Base-by-base conservation (phyloP, 2,797 vertebrate genomes). In the Benthosema pterotum region DNA sequence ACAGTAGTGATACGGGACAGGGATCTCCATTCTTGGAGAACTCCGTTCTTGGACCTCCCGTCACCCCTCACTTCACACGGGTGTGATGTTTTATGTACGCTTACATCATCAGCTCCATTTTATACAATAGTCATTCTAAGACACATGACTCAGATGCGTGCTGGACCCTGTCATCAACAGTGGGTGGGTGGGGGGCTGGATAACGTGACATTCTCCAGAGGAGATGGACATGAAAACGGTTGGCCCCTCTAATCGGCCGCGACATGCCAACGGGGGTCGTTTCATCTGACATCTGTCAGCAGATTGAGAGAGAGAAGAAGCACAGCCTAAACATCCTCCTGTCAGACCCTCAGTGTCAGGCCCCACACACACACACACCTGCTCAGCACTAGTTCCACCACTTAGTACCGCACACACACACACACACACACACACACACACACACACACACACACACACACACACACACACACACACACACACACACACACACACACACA, bases 281-380 rank as follows among this genome's bases (percentile, higher is more conserved):
- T 75, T 75, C 54, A 63, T 50, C 59, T 57, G 57, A 60, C 54
- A 54, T 75, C 58, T 72, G 15, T 77, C 67, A 76, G 43, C 59
- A 65, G 63, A 68, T 61, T 70, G 51, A 60, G 22, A 61, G 75
- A 76, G 74, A 71, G 66, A 38, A n/a, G 28, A 56, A 14, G 16
- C 51, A 58, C 62, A 79, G 75, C 45, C 77, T 74, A 75, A 80
- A 87, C 76, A 84, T 80, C 79, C 64, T 42, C 70, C 42, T 74
- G 73, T 79, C 73, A 68, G 71, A n/a, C 60, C 53, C 22, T 65
- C 47, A 43, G 32, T 49, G 68, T 73, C 8, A 7, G 81, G 61
- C 60, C 43, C 28, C 42, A 18, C 46, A 32, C 11, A 54, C 56
- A 54, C 46, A 68, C 11, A 57, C 65, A 58, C 13, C 4, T 2